phyloP scores from a whole-genome alignment of 1,140 invertebrate genomes.

The honey bee (Apis mellifera) region DNA sequence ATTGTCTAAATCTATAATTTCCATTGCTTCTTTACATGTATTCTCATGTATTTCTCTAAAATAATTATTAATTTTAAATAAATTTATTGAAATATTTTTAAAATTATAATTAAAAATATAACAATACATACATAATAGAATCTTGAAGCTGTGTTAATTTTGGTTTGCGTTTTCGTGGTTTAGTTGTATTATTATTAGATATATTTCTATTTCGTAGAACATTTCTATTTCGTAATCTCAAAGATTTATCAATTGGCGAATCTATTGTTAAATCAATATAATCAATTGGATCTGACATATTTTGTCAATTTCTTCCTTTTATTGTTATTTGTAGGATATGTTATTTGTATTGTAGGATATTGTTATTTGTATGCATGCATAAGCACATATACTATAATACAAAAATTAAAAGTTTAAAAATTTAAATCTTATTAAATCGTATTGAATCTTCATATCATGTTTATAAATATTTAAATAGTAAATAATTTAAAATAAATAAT shows the following conservation, averaged over 20 bases:
- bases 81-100: neutral
- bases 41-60: conserved; percentile 19
- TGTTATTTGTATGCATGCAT: neutral
- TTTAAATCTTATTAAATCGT: too few relatives aligned
- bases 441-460: neutral
- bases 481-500: neutral
- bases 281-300: conserved; percentile 36
- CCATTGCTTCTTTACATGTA: neutral
- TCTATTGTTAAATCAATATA: conserved; percentile 67
- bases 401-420: neutral
- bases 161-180: neutral
- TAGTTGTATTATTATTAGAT: neutral
- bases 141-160: neutral
- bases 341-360: neutral
- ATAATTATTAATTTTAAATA: neutral
- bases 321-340: neutral
- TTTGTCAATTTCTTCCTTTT: neutral
- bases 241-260: conserved; percentile 32
- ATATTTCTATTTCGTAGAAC: neutral
- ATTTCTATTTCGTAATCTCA: neutral
- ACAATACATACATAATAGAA: conserved; percentile 20
- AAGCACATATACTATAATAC: neutral
- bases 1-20: conserved; percentile 53
- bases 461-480: neutral
- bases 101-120: neutral